These are phyloP conservation scores for Cerastis rubricosa DNA, from an alignment of 2,888 invertebrate genomes.

Conservation along the genomic window DNA sequence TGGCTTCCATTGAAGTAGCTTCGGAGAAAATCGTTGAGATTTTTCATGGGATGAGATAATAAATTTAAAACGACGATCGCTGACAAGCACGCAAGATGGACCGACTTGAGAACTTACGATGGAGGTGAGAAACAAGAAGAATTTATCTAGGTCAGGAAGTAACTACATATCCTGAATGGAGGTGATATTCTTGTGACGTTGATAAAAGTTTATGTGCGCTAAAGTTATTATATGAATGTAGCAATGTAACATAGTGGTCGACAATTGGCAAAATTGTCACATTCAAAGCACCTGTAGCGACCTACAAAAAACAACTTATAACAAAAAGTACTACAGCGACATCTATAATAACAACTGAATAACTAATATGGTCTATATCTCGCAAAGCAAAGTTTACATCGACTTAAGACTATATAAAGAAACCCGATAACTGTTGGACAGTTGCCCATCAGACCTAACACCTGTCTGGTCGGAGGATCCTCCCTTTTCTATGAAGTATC, in stretches of 20 bases:
- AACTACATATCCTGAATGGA: neutral
- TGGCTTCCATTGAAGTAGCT: conserved; percentile 59
- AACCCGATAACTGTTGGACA: too few relatives aligned
- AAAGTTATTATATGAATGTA: neutral
- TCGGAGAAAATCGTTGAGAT: conserved; percentile 76
- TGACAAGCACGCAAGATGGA: conserved; percentile 46
- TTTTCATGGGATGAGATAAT: conserved; percentile 77
- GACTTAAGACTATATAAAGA: too few relatives aligned
- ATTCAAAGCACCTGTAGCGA: too few relatives aligned
- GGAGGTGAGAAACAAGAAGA: conserved; percentile 32
- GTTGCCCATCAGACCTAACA: too few relatives aligned
- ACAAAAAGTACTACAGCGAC: too few relatives aligned
- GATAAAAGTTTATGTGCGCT: too few relatives aligned
- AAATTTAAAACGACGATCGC: conserved; percentile 71
- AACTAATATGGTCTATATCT: too few relatives aligned
- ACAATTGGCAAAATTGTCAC: neutral
- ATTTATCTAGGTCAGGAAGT: conserved; percentile 49
- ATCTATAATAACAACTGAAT: too few relatives aligned
- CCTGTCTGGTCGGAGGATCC: too few relatives aligned
- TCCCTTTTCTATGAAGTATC: too few relatives aligned
- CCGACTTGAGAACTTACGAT: conserved; percentile 20
- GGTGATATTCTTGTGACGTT: neutral
- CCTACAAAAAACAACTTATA: too few relatives aligned
- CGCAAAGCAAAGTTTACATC: too few relatives aligned
- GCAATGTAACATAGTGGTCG: neutral